Base-by-base conservation (phyloP, 2,888 invertebrate species). In the Parochlus steinenii region DNA sequence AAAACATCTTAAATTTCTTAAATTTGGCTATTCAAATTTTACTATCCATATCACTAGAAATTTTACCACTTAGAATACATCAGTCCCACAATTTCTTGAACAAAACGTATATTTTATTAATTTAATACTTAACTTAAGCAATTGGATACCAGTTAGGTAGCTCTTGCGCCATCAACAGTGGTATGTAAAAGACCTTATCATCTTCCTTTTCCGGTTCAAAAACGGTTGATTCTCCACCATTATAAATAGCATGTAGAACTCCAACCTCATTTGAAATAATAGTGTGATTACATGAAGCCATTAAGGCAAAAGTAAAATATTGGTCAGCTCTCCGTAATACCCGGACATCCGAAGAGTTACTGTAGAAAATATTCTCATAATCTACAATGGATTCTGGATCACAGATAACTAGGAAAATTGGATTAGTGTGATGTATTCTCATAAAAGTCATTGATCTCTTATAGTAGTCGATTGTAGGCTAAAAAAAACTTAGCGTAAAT, bases 251-350 rank as follows among this genome's bases (percentile, higher is more conserved):
- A 20, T 29, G 27, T 15, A 39, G 25, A 5, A 27, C 19, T 20
- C 39, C 39, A 15, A 34, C 17, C 2, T 19, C 25, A 16, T 39
- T 39, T 16, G 33, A 34, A 6, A 39, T 18, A 16, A 39, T 31
- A 12, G 33, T 39, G 10, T 29, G 17, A 25, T 39, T 39, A 20
- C 34, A 39, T 6, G 12, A 30, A 10, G 39, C n/a, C 27, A 39
- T 20, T 10, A 34, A 10, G 15, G 27, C 30, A 17, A 39, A 31
- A 29, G 34, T 31, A 14, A 31, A 31, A 10, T 3, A 11, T n/a
- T 34, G 16, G 3, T n/a, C 11, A n/a, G 34, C 27, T 15, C 22
- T 34, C n/a, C 34, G n/a, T 3, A 28, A n/a, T 5, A 34, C 5
- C 11, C 28, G 27, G 3, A 10, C 28, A 16, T 34, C 34, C 6